Evolutionary conservation across 2,797 vertebrate genomes (phyloP).

Genomic region (Pteronotus mesoamericanus): DNA sequence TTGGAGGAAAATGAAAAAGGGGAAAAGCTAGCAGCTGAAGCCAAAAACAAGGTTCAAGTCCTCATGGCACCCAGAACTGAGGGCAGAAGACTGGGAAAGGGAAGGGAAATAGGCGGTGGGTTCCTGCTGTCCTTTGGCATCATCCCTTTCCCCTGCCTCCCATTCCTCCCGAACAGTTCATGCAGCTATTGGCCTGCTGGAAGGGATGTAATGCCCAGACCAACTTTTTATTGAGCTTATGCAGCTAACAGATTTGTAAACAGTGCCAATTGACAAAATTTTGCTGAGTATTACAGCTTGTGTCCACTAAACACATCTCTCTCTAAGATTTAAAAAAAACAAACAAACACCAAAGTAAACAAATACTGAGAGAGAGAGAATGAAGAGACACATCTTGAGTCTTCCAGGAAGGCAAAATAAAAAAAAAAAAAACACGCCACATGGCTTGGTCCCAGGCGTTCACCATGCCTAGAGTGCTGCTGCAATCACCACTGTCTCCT

Average conservation of each 20-base stretch:
- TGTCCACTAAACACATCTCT: conserved; percentile 69
- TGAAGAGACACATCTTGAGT: conserved; percentile 70
- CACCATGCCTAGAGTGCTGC: conserved; percentile 51
- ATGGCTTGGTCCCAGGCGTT: conserved; percentile 63
- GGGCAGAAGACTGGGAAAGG: background rate
- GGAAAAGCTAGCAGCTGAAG: conserved; percentile 54
- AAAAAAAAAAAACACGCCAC: conserved; percentile 41
- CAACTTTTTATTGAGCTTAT: conserved; percentile 80
- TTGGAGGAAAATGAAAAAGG: background rate
- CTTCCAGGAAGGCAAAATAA: conserved; percentile 71
- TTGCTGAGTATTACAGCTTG: conserved; percentile 68
- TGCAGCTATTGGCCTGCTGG: conserved; percentile 67
- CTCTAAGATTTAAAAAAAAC: conserved; percentile 70
- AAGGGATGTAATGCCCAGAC: conserved; percentile 75
- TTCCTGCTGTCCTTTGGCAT: conserved; percentile 58
- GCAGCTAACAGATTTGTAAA: conserved; percentile 79
- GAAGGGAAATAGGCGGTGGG: background rate
- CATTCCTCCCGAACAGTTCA: conserved; percentile 55
- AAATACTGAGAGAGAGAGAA: conserved; percentile 71
- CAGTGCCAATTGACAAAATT: conserved; percentile 77
- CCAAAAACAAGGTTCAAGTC: conserved; percentile 50
- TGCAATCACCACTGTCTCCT: conserved; percentile 9
- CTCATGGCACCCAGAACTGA: conserved; percentile 8
- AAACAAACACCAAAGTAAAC: conserved; percentile 68
- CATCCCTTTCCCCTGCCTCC: conserved; percentile 9